phyloP scores from a whole-genome alignment of 2,113 vertebrate species.

The Orcinus orca region DNA sequence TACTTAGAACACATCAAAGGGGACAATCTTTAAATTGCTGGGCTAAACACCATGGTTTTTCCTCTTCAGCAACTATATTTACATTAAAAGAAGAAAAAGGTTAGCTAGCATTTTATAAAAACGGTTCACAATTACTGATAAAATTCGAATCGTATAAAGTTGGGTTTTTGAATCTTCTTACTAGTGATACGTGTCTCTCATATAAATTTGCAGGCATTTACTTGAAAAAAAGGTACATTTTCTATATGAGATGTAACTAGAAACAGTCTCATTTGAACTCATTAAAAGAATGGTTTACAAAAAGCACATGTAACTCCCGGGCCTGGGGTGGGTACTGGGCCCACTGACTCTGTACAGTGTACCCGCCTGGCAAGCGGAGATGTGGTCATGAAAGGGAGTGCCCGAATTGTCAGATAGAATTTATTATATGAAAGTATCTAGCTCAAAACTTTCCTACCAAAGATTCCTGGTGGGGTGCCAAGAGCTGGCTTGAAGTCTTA shows the following conservation, averaged over 20 bases:
- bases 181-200: not conserved
- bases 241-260: not conserved
- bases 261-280: not conserved
- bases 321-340: no score
- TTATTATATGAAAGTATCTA: constrained; percentile 78
- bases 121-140: not conserved
- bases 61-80: not conserved
- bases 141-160: not conserved
- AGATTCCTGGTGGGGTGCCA: constrained; percentile 80
- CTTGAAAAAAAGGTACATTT: not conserved
- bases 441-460: constrained; percentile 75
- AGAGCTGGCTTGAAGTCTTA: constrained; percentile 74
- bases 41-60: not conserved
- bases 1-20: not conserved
- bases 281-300: not conserved
- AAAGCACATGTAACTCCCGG: not conserved
- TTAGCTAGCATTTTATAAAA: not conserved
- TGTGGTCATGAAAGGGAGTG: constrained; percentile 75
- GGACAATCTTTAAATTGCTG: not conserved
- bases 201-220: not conserved
- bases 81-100: not conserved
- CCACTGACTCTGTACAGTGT: constrained; percentile 30
- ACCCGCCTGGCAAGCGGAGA: constrained; percentile 73
- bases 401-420: constrained; percentile 80
- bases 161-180: not conserved